Percentiles rank a stretch among this genome's conserved stretches.
phyloP scores from a whole-genome alignment of 2,113 vertebrate species.

The Thinocorus orbignyianus region DNA sequence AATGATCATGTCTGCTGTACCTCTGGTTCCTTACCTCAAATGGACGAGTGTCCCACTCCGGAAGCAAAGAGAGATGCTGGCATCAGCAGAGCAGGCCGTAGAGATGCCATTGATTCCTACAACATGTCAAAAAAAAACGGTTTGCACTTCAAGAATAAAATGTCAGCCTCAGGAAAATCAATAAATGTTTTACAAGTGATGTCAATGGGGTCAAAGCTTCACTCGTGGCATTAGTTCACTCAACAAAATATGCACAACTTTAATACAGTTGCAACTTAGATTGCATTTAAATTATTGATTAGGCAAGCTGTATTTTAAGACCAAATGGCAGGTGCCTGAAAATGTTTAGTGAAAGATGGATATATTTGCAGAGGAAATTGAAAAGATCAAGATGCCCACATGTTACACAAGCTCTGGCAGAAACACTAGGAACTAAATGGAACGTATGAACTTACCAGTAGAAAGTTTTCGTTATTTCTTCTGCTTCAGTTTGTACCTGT shows the following conservation, averaged over 20 bases:
- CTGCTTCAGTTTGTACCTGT: neutral
- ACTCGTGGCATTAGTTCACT: neutral
- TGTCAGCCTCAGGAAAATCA: neutral
- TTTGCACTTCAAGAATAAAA: neutral
- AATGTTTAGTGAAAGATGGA: neutral
- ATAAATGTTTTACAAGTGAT: neutral
- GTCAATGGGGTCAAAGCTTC: neutral
- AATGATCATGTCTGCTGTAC: neutral
- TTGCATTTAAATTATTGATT: slow-evolving; percentile 9
- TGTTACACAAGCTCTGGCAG: neutral
- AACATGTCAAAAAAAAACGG: neutral
- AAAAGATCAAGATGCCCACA: neutral
- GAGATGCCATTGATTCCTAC: neutral
- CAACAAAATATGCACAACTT: neutral
- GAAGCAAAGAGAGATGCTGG: neutral
- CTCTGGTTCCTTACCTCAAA: neutral
- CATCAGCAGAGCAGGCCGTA: neutral
- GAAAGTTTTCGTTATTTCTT: neutral
- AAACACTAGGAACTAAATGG: neutral
- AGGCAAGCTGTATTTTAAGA: neutral
- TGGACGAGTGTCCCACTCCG: neutral
- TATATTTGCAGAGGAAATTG: neutral
- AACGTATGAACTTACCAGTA: neutral
- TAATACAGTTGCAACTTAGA: neutral
- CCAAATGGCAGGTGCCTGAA: neutral